Percentiles rank a stretch among this genome's conserved stretches.
Evolutionary conservation across 2,888 invertebrate species (phyloP).

Genomic region (Drosophila planitibia): DNA sequence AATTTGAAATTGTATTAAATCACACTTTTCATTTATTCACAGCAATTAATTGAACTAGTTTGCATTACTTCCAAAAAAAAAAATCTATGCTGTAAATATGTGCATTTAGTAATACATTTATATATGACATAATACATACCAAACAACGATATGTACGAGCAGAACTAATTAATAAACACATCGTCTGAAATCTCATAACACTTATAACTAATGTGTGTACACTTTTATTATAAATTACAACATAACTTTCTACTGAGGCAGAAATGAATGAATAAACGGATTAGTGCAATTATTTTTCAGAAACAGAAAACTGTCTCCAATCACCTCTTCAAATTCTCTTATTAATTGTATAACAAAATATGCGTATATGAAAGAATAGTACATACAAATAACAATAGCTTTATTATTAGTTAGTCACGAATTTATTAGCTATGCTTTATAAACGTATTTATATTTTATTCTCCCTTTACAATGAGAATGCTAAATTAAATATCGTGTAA

Average conservation of each 20-base stretch:
- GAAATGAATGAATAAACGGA: background rate
- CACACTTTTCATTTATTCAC: conserved; percentile 52
- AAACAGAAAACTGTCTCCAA: conserved; percentile 1
- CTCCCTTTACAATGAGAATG: background rate
- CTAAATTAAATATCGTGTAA: background rate
- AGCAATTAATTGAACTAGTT: conserved; percentile 21
- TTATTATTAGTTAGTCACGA: no score
- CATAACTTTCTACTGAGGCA: background rate
- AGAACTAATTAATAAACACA: conserved; percentile 34
- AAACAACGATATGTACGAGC: conserved; percentile 22
- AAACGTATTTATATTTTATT: no score
- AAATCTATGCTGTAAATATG: conserved; percentile 66
- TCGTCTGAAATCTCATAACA: conserved; percentile 49
- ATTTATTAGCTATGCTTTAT: no score
- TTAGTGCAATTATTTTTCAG: background rate
- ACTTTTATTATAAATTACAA: background rate
- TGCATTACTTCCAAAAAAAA: conserved; percentile 25
- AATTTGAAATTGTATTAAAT: conserved; percentile 50
- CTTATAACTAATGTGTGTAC: background rate
- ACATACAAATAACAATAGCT: no score
- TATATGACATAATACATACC: conserved; percentile 11
- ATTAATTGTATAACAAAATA: background rate
- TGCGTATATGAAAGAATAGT: background rate
- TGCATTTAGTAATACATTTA: conserved; percentile 53
- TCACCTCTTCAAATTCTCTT: no score